These are phyloP conservation scores for Ecliptopera silaceata DNA, from an alignment of 2,888 invertebrate genomes.

Conservation along the genomic window DNA sequence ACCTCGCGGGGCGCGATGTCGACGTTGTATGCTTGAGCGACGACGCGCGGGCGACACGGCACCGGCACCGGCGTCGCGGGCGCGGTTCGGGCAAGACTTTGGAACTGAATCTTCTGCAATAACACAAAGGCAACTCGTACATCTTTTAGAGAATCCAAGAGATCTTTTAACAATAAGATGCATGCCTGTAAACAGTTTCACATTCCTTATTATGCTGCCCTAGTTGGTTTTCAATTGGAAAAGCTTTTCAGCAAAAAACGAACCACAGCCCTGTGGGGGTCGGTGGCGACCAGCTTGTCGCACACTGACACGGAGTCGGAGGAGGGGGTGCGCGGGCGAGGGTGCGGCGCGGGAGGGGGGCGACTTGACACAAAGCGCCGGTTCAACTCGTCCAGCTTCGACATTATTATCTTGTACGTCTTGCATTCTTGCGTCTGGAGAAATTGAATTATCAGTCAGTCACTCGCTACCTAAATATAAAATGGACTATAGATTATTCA, in stretches of 20 bases:
- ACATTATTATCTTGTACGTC: conserved; percentile 75
- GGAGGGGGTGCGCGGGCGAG: conserved; percentile 18
- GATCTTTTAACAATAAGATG: too few species aligned
- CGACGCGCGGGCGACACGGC: conserved; percentile 27
- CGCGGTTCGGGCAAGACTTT: background rate
- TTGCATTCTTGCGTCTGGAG: conserved; percentile 63
- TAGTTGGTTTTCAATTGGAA: too few species aligned
- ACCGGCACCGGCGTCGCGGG: background rate
- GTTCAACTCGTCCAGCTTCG: conserved; percentile 67
- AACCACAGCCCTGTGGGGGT: conserved; percentile 32
- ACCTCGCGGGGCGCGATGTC: conserved; percentile 45
- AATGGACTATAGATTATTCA: too few species aligned
- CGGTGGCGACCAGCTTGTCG: conserved; percentile 63
- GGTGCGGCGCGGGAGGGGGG: conserved; percentile 15
- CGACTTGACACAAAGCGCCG: conserved; percentile 45
- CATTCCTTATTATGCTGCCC: too few species aligned
- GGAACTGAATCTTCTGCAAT: conserved; percentile 4
- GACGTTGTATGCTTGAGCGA: conserved; percentile 41
- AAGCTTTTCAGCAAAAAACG: too few species aligned
- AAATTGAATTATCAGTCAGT: background rate
- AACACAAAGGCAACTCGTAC: background rate
- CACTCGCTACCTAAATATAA: too few species aligned
- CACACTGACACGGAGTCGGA: conserved; percentile 55
- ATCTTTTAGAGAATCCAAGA: too few species aligned
- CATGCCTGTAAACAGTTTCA: too few species aligned